Conservation (phyloP, 2,113 vertebrate genomes). For the Pachyramphus minor region DNA sequence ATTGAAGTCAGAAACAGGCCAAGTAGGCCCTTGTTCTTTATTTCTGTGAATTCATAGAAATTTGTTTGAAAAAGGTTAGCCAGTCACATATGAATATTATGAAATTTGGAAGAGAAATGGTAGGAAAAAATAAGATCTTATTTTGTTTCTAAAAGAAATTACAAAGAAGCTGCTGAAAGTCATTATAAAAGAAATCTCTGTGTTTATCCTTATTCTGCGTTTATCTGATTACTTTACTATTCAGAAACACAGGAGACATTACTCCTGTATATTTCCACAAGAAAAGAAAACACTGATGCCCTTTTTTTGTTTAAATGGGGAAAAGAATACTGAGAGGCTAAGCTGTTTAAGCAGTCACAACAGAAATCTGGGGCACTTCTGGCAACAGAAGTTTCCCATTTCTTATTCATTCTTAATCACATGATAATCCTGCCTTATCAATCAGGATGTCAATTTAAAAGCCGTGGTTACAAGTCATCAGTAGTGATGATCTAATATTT, state of each 20-base stretch:
- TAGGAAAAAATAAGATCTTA: neutral
- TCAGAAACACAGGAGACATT: neutral
- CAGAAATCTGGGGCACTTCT: neutral
- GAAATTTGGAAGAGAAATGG: neutral
- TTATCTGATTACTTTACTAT: neutral
- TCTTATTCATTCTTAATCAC: neutral
- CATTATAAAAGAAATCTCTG: neutral
- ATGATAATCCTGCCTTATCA: neutral
- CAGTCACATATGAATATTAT: neutral
- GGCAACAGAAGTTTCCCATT: neutral
- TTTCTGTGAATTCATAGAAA: neutral
- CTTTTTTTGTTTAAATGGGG: neutral
- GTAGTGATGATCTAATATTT: neutral
- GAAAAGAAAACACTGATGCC: neutral
- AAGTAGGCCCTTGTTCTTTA: neutral
- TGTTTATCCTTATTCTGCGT: neutral
- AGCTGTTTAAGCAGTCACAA: neutral
- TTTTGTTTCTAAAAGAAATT: neutral
- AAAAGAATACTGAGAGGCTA: neutral
- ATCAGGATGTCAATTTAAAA: neutral
- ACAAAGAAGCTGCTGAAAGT: neutral
- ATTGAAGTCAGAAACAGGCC: neutral
- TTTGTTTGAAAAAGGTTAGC: neutral
- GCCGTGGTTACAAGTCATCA: neutral
- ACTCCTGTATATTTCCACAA: neutral